Conservation (phyloP, 2,113 vertebrate genomes). For the Pangasianodon hypophthalmus region DNA sequence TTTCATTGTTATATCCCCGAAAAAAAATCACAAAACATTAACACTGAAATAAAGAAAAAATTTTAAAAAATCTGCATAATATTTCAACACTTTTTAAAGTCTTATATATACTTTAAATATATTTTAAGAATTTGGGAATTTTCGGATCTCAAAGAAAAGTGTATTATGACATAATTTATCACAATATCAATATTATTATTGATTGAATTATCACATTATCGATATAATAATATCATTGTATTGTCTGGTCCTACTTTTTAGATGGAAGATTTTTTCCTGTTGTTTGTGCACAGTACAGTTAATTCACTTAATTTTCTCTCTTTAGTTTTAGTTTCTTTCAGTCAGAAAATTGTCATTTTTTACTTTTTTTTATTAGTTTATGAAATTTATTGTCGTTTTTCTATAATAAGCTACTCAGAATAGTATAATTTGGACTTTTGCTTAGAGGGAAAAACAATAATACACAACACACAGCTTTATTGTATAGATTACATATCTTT, state of each 20-base stretch:
- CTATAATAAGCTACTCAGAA: neutral
- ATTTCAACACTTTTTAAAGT: neutral
- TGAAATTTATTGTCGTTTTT: neutral
- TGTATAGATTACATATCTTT: neutral
- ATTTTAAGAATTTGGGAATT: too few relatives aligned
- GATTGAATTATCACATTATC: too few relatives aligned
- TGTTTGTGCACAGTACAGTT: too few relatives aligned
- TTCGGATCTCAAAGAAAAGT: neutral
- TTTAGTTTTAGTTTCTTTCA: neutral
- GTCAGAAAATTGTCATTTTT: neutral
- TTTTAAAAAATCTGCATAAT: neutral
- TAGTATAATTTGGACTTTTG: neutral
- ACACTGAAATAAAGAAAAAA: neutral
- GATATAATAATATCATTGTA: too few relatives aligned
- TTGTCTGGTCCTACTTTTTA: neutral
- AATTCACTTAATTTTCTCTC: neutral
- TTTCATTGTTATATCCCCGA: too few relatives aligned
- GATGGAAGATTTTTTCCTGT: neutral
- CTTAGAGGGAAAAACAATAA: too few relatives aligned
- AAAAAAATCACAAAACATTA: neutral
- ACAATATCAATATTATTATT: neutral
- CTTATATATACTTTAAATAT: too few relatives aligned
- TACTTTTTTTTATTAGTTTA: neutral
- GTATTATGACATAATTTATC: neutral
- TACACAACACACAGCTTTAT: neutral